These are phyloP conservation scores for Lasioglossum vierecki DNA, from an alignment of 2,888 invertebrate genomes.

Conservation along the genomic window DNA sequence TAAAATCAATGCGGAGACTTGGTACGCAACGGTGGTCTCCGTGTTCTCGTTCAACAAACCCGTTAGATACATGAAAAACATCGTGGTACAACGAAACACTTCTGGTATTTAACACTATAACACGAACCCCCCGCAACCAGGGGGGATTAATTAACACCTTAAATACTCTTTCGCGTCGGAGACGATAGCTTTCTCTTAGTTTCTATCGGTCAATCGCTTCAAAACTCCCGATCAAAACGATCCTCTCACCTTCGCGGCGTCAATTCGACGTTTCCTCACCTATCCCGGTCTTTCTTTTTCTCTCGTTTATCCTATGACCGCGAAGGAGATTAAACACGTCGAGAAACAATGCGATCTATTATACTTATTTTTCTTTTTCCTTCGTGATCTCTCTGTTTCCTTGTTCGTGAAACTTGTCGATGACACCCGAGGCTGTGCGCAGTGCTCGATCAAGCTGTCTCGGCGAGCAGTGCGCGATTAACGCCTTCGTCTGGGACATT, in stretches of 20 bases:
- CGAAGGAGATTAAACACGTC: slow-evolving; percentile 18
- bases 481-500: slow-evolving; percentile 62
- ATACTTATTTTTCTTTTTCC: neutral
- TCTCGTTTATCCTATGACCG: neutral
- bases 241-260: neutral
- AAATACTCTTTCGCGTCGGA: slow-evolving; percentile 35
- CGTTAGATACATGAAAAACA: slow-evolving; percentile 45
- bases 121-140: slow-evolving; percentile 22
- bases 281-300: neutral
- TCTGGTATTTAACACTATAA: slow-evolving; percentile 50
- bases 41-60: slow-evolving; percentile 21
- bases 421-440: neutral
- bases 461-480: slow-evolving; percentile 43
- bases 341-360: neutral
- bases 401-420: neutral
- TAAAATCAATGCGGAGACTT: slow-evolving; percentile 40
- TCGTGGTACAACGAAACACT: slow-evolving; percentile 56
- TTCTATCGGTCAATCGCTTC: slow-evolving; percentile 12
- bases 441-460: neutral
- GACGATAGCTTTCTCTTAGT: neutral
- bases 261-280: neutral
- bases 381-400: neutral
- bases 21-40: slow-evolving; percentile 15
- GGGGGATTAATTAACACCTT: slow-evolving; percentile 21
- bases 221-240: neutral